Percentiles rank a stretch among this genome's conserved stretches.
phyloP scores from a whole-genome alignment of 2,113 vertebrate genomes.

The Pituophis catenifer region DNA sequence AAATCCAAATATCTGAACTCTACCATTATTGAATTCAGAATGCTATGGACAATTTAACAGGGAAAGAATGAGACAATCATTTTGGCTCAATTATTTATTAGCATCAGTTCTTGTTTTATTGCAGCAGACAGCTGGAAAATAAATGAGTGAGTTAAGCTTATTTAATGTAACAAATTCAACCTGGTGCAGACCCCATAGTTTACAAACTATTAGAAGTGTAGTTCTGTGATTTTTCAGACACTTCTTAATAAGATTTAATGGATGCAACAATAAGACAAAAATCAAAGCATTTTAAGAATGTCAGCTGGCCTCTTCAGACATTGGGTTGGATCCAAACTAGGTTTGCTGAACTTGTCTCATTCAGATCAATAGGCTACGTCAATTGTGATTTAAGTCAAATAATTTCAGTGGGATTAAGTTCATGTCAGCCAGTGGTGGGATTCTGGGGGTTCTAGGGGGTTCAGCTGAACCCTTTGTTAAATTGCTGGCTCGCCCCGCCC shows the following conservation, averaged over 20 bases:
- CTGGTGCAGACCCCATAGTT: background rate
- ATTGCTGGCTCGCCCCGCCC: too few relatives aligned
- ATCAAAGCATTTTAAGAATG: background rate
- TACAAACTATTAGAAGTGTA: slow-evolving; percentile 15
- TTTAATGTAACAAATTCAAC: slow-evolving; percentile 6
- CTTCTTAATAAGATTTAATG: slow-evolving; percentile 27
- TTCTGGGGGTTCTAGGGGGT: too few relatives aligned
- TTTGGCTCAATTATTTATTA: slow-evolving; percentile 16
- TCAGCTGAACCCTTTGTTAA: too few relatives aligned
- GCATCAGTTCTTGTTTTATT: slow-evolving; percentile 29
- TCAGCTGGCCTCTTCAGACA: background rate
- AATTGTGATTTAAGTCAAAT: background rate
- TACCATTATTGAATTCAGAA: background rate
- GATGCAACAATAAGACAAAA: background rate
- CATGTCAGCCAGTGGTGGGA: background rate
- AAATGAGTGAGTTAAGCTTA: slow-evolving; percentile 9
- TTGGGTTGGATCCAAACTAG: background rate
- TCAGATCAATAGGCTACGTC: background rate
- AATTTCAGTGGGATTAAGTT: background rate
- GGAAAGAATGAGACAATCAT: slow-evolving; percentile 20
- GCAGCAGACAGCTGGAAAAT: slow-evolving; percentile 6
- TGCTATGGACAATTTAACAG: slow-evolving; percentile 15
- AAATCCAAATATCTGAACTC: background rate
- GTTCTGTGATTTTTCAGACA: background rate
- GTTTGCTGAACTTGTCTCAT: background rate